A percentile compares a stretch with the other conserved stretches of the same genome.
phyloP scores from a whole-genome alignment of 1,140 invertebrate species.

The Pseudomyrmex concolor region DNA sequence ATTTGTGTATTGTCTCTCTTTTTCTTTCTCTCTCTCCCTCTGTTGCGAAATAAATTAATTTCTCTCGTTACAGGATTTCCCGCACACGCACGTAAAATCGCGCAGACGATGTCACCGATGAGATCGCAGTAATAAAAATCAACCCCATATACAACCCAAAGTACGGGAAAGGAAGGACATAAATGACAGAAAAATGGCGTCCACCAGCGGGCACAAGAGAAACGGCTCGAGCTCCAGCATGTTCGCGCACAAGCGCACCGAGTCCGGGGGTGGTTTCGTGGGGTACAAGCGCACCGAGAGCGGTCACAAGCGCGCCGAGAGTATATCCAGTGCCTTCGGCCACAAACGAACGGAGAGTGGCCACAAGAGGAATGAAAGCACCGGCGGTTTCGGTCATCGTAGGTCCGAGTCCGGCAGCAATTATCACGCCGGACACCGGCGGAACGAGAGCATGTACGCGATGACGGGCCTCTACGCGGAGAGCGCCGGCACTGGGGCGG shows the following conservation, averaged over 20 bases:
- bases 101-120: constrained; percentile 48
- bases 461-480: constrained; percentile 94
- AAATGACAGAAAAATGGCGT: constrained; percentile 75
- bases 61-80: too few species aligned
- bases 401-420: constrained; percentile 83
- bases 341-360: constrained; percentile 82
- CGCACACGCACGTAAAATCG: too few species aligned
- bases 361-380: constrained; percentile 80
- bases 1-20: too few species aligned
- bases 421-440: constrained; percentile 86
- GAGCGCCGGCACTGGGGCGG: constrained; percentile 83
- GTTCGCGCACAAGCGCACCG: constrained; percentile 80
- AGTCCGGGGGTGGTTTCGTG: constrained; percentile 80
- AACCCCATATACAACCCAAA: constrained; percentile 12
- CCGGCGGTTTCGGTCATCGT: constrained; percentile 79
- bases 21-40: too few species aligned
- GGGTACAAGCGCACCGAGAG: constrained; percentile 81
- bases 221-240: constrained; percentile 83
- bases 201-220: constrained; percentile 81
- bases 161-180: constrained; percentile 31
- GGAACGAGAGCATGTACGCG: constrained; percentile 94
- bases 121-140: constrained; percentile 51
- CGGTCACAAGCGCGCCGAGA: constrained; percentile 82
- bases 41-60: too few species aligned
- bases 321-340: constrained; percentile 84